Evolutionary conservation across 2,888 invertebrate genomes (phyloP).

Genomic region (Pseudococcus longispinus): DNA sequence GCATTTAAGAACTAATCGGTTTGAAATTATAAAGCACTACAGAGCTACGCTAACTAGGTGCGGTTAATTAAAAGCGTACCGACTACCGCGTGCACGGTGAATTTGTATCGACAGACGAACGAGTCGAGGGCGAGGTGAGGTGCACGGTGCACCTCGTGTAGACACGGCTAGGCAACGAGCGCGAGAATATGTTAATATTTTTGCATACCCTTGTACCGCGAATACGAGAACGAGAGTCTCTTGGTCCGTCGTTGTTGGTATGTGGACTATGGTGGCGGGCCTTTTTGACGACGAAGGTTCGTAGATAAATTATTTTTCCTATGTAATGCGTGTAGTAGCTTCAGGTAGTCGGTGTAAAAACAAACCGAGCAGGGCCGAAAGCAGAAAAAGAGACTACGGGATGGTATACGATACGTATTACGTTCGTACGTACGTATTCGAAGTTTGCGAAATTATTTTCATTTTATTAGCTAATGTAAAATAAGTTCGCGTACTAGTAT

Average conservation of each 20-base stretch:
- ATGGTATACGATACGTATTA: not conserved
- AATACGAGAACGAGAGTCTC: not conserved
- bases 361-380: not conserved
- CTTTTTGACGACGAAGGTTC: not conserved
- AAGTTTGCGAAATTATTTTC: conserved; percentile 42
- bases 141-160: not conserved
- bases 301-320: conserved; percentile 4
- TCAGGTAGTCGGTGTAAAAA: not conserved
- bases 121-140: not conserved
- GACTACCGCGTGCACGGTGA: not conserved
- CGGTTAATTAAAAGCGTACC: not conserved
- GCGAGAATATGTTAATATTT: conserved; percentile 31
- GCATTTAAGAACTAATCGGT: conserved; percentile 5
- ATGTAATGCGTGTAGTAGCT: not conserved
- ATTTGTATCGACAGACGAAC: not conserved
- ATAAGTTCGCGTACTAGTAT: conserved; percentile 41
- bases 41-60: not conserved
- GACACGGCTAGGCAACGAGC: not conserved
- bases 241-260: not conserved
- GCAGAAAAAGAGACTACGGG: not conserved
- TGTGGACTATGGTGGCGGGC: not conserved
- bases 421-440: not conserved
- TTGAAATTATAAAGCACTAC: not conserved
- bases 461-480: conserved; percentile 47
- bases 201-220: conserved; percentile 22